Base-by-base conservation (phyloP, 2,888 invertebrate species). In the Cloeon dipterum region DNA sequence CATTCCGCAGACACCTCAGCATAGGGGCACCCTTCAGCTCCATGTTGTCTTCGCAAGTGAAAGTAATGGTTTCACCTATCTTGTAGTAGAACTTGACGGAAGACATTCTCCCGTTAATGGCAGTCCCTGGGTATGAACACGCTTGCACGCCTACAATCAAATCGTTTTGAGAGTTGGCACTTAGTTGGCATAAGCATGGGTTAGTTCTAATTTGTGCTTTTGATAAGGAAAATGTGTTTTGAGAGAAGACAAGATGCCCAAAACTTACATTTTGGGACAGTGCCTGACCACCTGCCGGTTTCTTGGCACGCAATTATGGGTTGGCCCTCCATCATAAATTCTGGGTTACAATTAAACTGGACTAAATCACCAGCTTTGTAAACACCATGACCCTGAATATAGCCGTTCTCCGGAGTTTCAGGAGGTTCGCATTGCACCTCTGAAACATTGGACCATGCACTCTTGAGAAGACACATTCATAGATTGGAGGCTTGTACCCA, bases 261-360 rank as follows among this genome's bases (percentile, higher is more conserved):
- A 18, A 5, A 56, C 66, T 66, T 54, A 76, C 83, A 85, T 56
- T 79, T 78, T n/a, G 83, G 82, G 19, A 76, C 62, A 32, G 73
- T 71, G 34, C 78, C 76, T 39, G 81, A 79, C 82, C 86, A 86
- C 40, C 77, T 64, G 7, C 82, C 82, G 51, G 74, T 79, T 50
- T 82, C 81, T 58, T 83, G 82, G 55, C 88, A 88, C 17, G 83
- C 79, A 36, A 83, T 70, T 45, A 85, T 82, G n/a, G 83, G 81
- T 46, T 79, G 70, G 3, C 88, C 86, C 54, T 83, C 82, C 66
- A 86, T 73, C 67, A 86, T 82, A 56, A 73, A 83, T 46, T 82
- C 82, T 7, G 77, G 73, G 56, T 81, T 75, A 56, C 86, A 88
- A 52, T 78, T 79, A 61, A 83, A 81, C 54, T 83, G 79, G 19